Conservation (phyloP, 1,140 invertebrate species). For the Saccostrea glomerata region DNA sequence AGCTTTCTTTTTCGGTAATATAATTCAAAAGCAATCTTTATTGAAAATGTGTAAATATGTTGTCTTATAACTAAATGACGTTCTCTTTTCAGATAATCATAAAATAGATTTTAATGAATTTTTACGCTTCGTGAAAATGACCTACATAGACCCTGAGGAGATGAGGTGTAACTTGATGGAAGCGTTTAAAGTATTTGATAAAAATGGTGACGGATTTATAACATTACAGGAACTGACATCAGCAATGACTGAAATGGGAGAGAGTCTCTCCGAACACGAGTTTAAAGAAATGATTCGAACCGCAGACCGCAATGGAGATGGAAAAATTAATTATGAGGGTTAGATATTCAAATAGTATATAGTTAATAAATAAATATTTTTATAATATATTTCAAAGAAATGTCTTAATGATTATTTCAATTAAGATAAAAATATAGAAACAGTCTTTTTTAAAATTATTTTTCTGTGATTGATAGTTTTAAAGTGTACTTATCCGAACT, state of each 20-base stretch:
- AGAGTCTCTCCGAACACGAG: conserved; percentile 92
- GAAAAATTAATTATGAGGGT: conserved; percentile 69
- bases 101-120: conserved; percentile 97
- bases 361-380: neutral
- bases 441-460: too few relatives aligned
- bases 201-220: conserved; percentile 93
- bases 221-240: conserved; percentile 59
- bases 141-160: conserved; percentile 98
- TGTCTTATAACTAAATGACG: too few relatives aligned
- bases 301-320: conserved; percentile 91
- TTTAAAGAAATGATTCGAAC: conserved; percentile 95
- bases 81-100: conserved; percentile 13
- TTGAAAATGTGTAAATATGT: too few relatives aligned
- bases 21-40: too few relatives aligned
- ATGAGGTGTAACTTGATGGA: conserved; percentile 96
- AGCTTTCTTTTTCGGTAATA: too few relatives aligned
- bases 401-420: too few relatives aligned
- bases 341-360: neutral
- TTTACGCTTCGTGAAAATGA: conserved; percentile 99
- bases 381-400: neutral
- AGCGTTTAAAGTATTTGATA: conserved; percentile 98
- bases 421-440: neutral
- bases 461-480: too few relatives aligned
- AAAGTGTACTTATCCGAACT: too few relatives aligned
- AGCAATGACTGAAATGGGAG: conserved; percentile 95